Percentiles rank a stretch among this genome's conserved stretches.
These are phyloP conservation scores for Selene dorsalis DNA, from an alignment of 2,797 vertebrate species.

Conservation along the genomic window DNA sequence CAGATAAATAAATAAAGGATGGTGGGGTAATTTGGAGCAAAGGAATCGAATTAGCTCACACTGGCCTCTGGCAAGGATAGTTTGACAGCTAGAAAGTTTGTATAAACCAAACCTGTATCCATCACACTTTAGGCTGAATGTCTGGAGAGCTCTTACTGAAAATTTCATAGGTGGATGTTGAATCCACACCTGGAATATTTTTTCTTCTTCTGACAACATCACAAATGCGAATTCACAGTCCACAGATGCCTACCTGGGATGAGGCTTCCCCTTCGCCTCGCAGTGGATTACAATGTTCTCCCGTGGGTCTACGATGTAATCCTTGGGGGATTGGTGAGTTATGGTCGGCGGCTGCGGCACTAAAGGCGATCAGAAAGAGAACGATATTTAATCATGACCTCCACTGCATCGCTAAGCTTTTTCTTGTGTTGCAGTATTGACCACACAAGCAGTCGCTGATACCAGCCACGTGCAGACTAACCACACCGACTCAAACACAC, in stretches of 20 bases:
- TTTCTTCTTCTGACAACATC: neutral
- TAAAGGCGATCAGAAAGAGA: slow-evolving; percentile 77
- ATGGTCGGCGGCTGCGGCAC: slow-evolving; percentile 97
- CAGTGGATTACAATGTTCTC: slow-evolving; percentile 97
- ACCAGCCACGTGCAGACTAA: slow-evolving; percentile 57
- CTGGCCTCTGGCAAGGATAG: slow-evolving; percentile 4
- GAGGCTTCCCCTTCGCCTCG: slow-evolving; percentile 96
- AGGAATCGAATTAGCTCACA: slow-evolving; percentile 19
- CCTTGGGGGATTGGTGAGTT: slow-evolving; percentile 95
- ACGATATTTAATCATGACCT: slow-evolving; percentile 61
- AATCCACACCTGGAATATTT: slow-evolving; percentile 26
- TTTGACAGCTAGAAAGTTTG: slow-evolving; percentile 9
- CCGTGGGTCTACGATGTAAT: slow-evolving; percentile 96
- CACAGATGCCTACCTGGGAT: slow-evolving; percentile 88
- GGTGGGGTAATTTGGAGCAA: slow-evolving; percentile 2
- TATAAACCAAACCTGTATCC: slow-evolving; percentile 21
- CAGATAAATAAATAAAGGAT: slow-evolving; percentile 4
- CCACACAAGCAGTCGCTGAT: slow-evolving; percentile 54
- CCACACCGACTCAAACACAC: slow-evolving; percentile 34
- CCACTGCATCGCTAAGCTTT: slow-evolving; percentile 61
- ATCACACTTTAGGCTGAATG: slow-evolving; percentile 3
- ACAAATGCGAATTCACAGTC: slow-evolving; percentile 40
- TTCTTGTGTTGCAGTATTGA: slow-evolving; percentile 50
- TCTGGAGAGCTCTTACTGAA: slow-evolving; percentile 3
- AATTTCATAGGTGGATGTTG: slow-evolving; percentile 25